Base-by-base conservation (phyloP, 2,797 vertebrate species). In the Ctenopoma multispine region DNA sequence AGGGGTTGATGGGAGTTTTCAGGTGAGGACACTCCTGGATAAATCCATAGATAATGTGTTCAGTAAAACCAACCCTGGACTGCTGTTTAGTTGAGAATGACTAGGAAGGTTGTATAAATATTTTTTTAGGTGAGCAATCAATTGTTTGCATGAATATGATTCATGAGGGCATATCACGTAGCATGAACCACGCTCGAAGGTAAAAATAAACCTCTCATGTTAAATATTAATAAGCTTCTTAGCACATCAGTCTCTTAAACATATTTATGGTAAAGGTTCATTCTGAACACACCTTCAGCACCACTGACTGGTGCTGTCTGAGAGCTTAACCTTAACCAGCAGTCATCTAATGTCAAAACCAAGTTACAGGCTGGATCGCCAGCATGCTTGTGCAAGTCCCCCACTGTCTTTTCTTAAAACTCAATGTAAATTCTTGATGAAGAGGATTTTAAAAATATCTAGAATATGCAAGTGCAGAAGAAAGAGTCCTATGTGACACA, bases 181-280 rank as follows among this genome's bases (percentile, higher is more conserved):
- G 67, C 75, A 56, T 63, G 77, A 82, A 50, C 75, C 79, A 76
- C 1, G 13, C 75, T 69, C 58, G 36, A 62, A 87, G 71, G 72
- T 77, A 86, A 89, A 88, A 82, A 87, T 85, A 87, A 85, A 81
- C 71, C 20, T 29, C 44, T 0, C 34, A 18, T 59, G 47, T 91
- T 73, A 85, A 89, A 89, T 84, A 90, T 90, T 75, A 47, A 89
- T 80, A 50, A 63, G 55, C 27, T 73, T 83, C 86, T 89, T 83
- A 79, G 80, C 82, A 72, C 64, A 65, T 76, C 20, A 29, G 49
- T 58, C 75, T 72, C 55, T 61, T 73, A 29, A 75, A 82, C 67
- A 73, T 74, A 63, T 79, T 82, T 50, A 72, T 36, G 79, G 77
- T 4, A 58, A 57, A 53, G 43, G 53, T 43, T 44, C n/a, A 3